Base-by-base conservation (phyloP, 2,113 vertebrate genomes). In the Melozone crissalis region DNA sequence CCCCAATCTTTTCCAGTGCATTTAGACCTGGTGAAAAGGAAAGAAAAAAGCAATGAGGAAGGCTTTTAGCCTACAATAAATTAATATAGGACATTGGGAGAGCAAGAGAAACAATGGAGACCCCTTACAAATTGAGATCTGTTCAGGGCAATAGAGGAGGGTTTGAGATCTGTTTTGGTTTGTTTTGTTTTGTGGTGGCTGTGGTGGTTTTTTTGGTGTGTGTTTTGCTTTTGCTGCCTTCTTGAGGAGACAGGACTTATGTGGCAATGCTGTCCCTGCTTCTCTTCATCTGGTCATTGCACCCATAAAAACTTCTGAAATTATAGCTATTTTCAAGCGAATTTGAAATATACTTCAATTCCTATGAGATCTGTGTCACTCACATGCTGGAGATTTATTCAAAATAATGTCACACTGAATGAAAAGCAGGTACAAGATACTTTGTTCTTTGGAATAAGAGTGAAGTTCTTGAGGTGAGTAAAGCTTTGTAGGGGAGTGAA, bases 161-260 rank as follows among this genome's bases (percentile, higher is more conserved):
- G 1, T 1, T 55, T 55, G 49, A 39, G 18, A 19, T 57, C 66
- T 24, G 17, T 22, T 65, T 44, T 54, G 5, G 15, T 74, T 55
- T 52, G 20, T 6, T 61, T 44, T 44, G 10, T 55, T 49, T 44
- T 51, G 13, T 61, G 21, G 27, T 31, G 20, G 21, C 11, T 83
- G 6, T 44, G 20, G 21, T 1, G 9, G 0, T 8, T 35, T 27
- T 51, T 7, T 12, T 1, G 27, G 11, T 30, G 4, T 24, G 13
- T 54, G 7, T 31, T 84, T 66, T 46, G 3, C 6, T 78, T 90
- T 46, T 39, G 7, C 10, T 43, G 18, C 24, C 52, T 61, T 4
- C 23, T 85, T 62, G n/a, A 79, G 31, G 31, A 82, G 44, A 46
- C 20, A 49, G 54, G 31, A 24, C 5, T 75, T 47, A 33, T 5